Conservation (phyloP, 2,113 vertebrate genomes). For the Penelope pileata region DNA sequence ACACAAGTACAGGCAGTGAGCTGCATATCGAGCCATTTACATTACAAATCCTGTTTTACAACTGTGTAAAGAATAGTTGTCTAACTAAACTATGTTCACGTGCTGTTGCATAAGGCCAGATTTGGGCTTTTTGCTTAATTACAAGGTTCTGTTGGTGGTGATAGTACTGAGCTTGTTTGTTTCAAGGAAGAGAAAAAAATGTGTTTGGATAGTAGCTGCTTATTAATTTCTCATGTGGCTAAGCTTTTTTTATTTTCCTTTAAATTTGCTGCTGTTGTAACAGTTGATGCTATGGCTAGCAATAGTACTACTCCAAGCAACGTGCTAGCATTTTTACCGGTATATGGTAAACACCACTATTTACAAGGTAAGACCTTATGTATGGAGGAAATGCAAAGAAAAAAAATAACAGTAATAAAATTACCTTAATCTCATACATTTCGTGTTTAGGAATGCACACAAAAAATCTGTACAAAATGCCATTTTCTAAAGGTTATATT, state of each 20-base stretch:
- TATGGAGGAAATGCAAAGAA: neutral
- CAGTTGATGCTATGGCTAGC: neutral
- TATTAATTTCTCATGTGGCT: neutral
- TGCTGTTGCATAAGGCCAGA: neutral
- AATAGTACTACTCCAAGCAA: neutral
- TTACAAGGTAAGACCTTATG: neutral
- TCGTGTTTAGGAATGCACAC: neutral
- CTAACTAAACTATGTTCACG: neutral
- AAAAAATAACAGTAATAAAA: neutral
- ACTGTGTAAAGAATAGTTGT: accelerated
- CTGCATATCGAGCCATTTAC: neutral
- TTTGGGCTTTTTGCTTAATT: neutral
- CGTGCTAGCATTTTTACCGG: neutral
- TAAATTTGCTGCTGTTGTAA: neutral
- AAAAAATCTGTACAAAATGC: neutral
- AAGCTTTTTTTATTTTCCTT: neutral
- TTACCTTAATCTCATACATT: neutral
- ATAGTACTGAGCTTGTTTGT: neutral
- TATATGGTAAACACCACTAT: neutral
- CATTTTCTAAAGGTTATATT: neutral
- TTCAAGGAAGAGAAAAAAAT: accelerated
- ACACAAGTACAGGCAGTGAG: neutral
- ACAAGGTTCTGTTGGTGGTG: neutral
- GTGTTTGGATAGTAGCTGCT: neutral
- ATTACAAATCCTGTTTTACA: neutral